Conservation (phyloP, 2,113 vertebrate species). For the Prunella himalayana region DNA sequence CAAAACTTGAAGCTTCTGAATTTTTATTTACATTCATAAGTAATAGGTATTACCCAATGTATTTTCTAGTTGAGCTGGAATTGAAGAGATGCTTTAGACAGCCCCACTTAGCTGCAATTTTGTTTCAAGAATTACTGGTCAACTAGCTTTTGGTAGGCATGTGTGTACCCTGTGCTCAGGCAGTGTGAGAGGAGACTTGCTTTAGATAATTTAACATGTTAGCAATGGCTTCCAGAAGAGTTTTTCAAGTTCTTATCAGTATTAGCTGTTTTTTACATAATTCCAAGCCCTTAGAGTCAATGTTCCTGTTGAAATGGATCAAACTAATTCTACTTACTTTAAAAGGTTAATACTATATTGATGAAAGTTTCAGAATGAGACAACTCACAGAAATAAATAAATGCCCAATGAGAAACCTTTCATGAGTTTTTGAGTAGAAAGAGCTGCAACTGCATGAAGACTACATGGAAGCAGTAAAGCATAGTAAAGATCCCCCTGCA, state of each 20-base stretch:
- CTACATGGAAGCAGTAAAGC: not conserved
- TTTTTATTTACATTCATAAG: not conserved
- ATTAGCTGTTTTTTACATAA: not conserved
- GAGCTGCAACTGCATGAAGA: not conserved
- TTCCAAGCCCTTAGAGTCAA: not conserved
- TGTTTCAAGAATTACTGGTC: not conserved
- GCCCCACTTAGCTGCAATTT: not conserved
- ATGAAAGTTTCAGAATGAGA: not conserved
- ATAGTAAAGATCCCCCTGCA: not conserved
- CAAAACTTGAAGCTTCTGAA: not conserved
- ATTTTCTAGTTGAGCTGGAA: not conserved
- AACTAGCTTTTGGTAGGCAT: fast-evolving
- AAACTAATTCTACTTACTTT: not conserved
- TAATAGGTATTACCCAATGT: not conserved
- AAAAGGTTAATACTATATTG: not conserved
- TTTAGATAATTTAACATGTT: not conserved
- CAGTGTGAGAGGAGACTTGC: not conserved
- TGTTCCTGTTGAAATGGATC: not conserved
- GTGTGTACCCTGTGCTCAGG: not conserved
- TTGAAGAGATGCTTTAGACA: not conserved
- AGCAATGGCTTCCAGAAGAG: not conserved
- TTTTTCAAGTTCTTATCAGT: not conserved
- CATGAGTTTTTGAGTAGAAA: not conserved
- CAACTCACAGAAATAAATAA: not conserved
- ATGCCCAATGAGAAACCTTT: not conserved